A percentile compares a stretch with the other conserved stretches of the same genome.
Conservation (phyloP, 2,797 vertebrate genomes). For the Alosa sapidissima region DNA sequence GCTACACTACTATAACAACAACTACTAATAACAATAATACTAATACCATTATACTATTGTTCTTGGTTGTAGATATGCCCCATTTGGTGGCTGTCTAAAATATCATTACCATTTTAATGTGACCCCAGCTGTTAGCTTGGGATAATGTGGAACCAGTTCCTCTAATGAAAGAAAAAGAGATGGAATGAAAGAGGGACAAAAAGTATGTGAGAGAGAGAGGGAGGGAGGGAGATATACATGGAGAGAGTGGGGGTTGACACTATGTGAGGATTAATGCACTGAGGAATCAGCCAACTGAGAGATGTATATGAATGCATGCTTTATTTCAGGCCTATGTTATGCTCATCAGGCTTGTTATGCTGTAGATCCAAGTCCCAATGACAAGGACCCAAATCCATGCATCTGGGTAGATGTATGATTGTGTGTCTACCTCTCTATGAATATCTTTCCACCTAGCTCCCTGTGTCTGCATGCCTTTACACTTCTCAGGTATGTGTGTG, state of each 20-base stretch:
- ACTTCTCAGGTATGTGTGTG: background rate
- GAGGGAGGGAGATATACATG: background rate
- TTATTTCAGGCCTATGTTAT: background rate
- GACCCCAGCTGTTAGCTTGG: slow-evolving; percentile 22
- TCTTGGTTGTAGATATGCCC: slow-evolving; percentile 9
- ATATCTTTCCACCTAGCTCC: background rate
- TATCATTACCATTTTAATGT: slow-evolving; percentile 39
- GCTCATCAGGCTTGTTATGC: background rate
- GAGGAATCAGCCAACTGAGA: background rate
- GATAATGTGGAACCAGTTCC: slow-evolving; percentile 7
- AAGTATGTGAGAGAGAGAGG: background rate
- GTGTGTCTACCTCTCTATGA: background rate
- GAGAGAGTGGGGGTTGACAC: background rate
- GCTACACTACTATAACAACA: background rate
- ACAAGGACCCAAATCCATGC: background rate
- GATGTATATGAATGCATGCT: background rate
- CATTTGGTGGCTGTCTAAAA: slow-evolving; percentile 29
- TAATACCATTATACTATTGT: background rate
- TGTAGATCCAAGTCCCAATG: background rate
- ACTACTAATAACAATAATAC: background rate
- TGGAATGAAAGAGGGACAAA: background rate
- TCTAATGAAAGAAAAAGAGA: slow-evolving; percentile 27
- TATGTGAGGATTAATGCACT: background rate
- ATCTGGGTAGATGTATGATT: background rate
- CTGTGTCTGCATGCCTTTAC: background rate